Percentiles rank a stretch among this genome's conserved stretches.
Evolutionary conservation across 1,140 invertebrate genomes (phyloP).

Genomic region (Phthorimaea operculella): DNA sequence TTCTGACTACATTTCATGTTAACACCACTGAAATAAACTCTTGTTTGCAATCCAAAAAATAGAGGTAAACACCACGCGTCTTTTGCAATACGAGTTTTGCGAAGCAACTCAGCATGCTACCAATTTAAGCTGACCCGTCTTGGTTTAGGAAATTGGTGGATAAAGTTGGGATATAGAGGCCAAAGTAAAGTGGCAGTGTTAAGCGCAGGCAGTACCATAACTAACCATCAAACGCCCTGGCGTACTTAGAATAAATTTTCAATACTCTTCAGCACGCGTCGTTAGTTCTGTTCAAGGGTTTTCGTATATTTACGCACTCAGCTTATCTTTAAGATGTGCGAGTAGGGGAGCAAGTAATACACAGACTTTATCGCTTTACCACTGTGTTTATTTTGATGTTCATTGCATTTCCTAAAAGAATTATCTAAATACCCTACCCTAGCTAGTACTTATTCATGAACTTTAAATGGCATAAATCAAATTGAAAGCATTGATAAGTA

Average conservation of each 20-base stretch:
- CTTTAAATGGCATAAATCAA: too few relatives aligned
- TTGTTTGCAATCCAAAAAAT: constrained; percentile 46
- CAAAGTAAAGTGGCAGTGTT: constrained; percentile 27
- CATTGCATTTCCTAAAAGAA: too few relatives aligned
- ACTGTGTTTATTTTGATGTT: too few relatives aligned
- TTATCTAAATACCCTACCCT: too few relatives aligned
- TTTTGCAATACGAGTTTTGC: constrained; percentile 19
- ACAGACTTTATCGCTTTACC: background rate
- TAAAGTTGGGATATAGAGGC: constrained; percentile 9
- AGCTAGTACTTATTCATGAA: too few relatives aligned
- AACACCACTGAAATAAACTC: constrained; percentile 49
- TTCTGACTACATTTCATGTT: constrained; percentile 35
- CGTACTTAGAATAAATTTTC: constrained; percentile 64
- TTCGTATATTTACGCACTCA: constrained; percentile 36
- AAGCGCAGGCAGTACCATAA: constrained; percentile 41
- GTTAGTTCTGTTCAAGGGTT: constrained; percentile 54
- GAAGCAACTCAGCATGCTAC: constrained; percentile 20
- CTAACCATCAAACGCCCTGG: constrained; percentile 46
- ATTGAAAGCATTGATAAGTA: too few relatives aligned
- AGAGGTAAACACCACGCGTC: constrained; percentile 39
- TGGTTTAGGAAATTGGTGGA: background rate
- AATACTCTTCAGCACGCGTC: constrained; percentile 48
- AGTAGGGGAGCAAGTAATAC: constrained; percentile 7
- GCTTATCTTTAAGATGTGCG: constrained; percentile 31
- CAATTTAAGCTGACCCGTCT: constrained; percentile 22